Percentiles rank a stretch among this genome's conserved stretches.
Evolutionary conservation across 2,113 vertebrate genomes (phyloP).

Genomic region (Colinus virginianus): DNA sequence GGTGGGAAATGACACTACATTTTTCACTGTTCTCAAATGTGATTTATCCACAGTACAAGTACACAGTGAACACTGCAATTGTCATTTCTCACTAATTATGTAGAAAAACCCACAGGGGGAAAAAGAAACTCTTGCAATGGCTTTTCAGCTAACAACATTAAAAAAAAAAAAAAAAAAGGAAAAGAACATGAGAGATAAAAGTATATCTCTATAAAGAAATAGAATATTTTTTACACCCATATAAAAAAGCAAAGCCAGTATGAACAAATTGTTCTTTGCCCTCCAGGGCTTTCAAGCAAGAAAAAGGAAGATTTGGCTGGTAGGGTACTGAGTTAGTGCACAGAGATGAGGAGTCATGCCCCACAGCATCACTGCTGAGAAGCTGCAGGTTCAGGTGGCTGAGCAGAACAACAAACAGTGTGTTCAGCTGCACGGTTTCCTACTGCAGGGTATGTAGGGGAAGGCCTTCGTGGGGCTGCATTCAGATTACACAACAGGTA

Average conservation of each 20-base stretch:
- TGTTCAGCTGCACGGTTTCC: background rate
- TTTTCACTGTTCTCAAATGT: background rate
- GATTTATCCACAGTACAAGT: slow-evolving; percentile 15
- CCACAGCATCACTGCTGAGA: slow-evolving; percentile 12
- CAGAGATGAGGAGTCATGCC: slow-evolving; percentile 21
- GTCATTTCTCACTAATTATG: slow-evolving; percentile 22
- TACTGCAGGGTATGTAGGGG: rapidly evolving
- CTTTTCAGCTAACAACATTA: slow-evolving; percentile 4
- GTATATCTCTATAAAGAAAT: slow-evolving; percentile 16
- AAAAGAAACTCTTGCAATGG: background rate
- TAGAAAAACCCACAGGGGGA: background rate
- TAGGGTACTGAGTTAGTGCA: slow-evolving; percentile 15
- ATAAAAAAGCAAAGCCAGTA: background rate
- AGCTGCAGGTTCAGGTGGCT: background rate
- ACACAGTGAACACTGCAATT: background rate
- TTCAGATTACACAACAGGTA: background rate
- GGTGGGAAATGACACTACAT: background rate
- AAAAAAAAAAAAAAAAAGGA: background rate
- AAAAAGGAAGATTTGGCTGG: slow-evolving; percentile 36
- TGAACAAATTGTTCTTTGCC: slow-evolving; percentile 22
- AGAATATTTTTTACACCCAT: background rate
- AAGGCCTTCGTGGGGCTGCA: background rate
- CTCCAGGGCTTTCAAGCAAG: slow-evolving; percentile 25
- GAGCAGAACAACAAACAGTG: background rate
- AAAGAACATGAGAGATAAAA: slow-evolving; percentile 5